These are phyloP conservation scores for Rhea pennata DNA, from an alignment of 2,113 vertebrate genomes.

Conservation along the genomic window DNA sequence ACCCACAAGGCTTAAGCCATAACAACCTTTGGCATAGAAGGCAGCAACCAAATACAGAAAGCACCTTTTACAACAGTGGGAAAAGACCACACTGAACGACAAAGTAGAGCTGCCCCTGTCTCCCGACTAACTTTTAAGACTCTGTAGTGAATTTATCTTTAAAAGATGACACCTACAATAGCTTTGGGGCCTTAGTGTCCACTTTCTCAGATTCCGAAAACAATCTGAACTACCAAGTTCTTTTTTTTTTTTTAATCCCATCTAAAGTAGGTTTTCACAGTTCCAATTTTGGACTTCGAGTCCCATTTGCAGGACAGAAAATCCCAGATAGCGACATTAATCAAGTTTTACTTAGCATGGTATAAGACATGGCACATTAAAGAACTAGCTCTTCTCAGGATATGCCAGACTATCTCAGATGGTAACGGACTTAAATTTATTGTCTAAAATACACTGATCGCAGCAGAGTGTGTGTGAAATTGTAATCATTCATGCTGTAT, in stretches of 20 bases:
- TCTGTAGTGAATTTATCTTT: neutral
- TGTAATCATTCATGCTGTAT: neutral
- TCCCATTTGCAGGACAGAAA: constrained; percentile 54
- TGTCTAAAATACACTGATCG: constrained; percentile 22
- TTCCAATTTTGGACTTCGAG: constrained; percentile 55
- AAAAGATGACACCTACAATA: accelerated
- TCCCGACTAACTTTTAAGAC: neutral
- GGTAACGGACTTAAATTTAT: constrained; percentile 26
- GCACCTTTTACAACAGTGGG: neutral
- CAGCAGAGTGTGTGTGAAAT: neutral
- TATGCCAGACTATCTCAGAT: constrained; percentile 38
- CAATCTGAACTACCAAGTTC: neutral
- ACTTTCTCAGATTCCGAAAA: neutral
- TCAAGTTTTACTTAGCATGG: constrained; percentile 55
- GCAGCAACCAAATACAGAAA: neutral
- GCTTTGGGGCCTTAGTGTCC: neutral
- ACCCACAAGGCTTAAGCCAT: neutral
- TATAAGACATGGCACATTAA: neutral
- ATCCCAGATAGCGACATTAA: constrained; percentile 59
- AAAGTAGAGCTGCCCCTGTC: neutral
- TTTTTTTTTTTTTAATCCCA: neutral
- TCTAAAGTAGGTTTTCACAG: constrained; percentile 47
- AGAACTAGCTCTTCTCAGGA: constrained; percentile 20
- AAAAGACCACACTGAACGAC: neutral
- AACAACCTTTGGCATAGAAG: neutral